Percentiles rank a stretch among this genome's conserved stretches.
Evolutionary conservation across 2,113 vertebrate genomes (phyloP).

Genomic region (Aptenodytes forsteri): DNA sequence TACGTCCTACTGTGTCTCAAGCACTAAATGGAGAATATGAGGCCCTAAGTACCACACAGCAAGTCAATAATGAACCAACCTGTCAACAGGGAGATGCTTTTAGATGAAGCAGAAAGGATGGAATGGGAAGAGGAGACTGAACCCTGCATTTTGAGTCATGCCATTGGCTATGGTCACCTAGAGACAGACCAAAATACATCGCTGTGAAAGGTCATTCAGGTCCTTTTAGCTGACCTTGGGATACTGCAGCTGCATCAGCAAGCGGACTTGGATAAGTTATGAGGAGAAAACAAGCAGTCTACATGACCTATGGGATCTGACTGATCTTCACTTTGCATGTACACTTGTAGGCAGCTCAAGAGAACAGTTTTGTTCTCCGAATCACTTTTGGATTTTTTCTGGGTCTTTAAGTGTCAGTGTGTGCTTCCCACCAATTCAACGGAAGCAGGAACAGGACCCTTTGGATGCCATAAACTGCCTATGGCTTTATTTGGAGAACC

Average conservation of each 20-base stretch:
- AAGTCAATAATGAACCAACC: not conserved
- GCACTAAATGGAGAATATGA: not conserved
- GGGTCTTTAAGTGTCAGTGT: not conserved
- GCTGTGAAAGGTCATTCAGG: not conserved
- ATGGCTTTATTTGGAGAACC: not conserved
- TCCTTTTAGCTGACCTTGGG: not conserved
- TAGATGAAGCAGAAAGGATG: not conserved
- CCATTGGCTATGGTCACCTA: not conserved
- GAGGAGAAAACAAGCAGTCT: not conserved
- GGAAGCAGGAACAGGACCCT: not conserved
- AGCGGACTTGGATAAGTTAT: not conserved
- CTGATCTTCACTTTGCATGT: not conserved
- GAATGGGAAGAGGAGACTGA: not conserved
- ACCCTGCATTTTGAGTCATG: not conserved
- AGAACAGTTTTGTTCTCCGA: not conserved
- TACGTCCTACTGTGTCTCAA: not conserved
- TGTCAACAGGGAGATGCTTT: rapidly evolving
- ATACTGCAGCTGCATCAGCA: not conserved
- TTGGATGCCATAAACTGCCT: not conserved
- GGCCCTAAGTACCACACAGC: not conserved
- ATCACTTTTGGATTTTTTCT: not conserved
- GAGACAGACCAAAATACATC: not conserved
- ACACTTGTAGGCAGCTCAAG: not conserved
- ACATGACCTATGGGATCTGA: not conserved
- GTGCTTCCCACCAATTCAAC: not conserved